Base-by-base conservation (phyloP, 2,888 invertebrate genomes). In the Ptychoptera albimana region DNA sequence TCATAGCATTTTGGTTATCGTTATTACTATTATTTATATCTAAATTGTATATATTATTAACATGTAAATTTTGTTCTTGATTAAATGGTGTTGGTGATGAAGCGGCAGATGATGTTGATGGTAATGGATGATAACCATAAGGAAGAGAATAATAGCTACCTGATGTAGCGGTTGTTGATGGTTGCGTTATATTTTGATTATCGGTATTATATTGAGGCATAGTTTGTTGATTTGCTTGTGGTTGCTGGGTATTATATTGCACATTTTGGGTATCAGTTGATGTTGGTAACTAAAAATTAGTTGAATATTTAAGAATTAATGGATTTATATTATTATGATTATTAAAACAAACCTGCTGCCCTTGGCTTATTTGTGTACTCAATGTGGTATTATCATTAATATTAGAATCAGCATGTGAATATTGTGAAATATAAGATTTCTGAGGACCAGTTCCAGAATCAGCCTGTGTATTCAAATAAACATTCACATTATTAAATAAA, bases 51-150 rank as follows among this genome's bases (percentile, higher is more conserved):
- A 7, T 23, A 23, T 23, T 23, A 23, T 23, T 23, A n/a, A n/a
- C n/a, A n/a, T n/a, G n/a, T 23, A 23, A 23, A 23, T 23, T 23
- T n/a, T n/a, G n/a, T n/a, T n/a, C n/a, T n/a, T n/a, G n/a, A 7
- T 23, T 23, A 23, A 23, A 23, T 23, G 23, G 23, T 23, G 23
- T 23, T 23, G 23, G 23, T 3, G 23, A 23, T 23, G 23, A 23
- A 5, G 23, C 29, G n/a, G 41, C 29, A 16, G 44, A 40, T 13
- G 43, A 16, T 11, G 43, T 44, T 6, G 43, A 39, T 6, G 50
- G 54, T 39, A 49, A 52, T 8, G 57, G 57, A 37, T 60, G 61
- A 52, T 62, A 62, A 2, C 61, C 61, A 51, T 63, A 64, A 0
- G 62, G 63, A 7, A 57, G 50, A 8, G 57, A 56, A 42, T 60